A percentile compares a stretch with the other conserved stretches of the same genome.
Evolutionary conservation across 53 echinoderm and acorn worm genomes (phyloP).

Genomic region (Paracentrotus lividus): DNA sequence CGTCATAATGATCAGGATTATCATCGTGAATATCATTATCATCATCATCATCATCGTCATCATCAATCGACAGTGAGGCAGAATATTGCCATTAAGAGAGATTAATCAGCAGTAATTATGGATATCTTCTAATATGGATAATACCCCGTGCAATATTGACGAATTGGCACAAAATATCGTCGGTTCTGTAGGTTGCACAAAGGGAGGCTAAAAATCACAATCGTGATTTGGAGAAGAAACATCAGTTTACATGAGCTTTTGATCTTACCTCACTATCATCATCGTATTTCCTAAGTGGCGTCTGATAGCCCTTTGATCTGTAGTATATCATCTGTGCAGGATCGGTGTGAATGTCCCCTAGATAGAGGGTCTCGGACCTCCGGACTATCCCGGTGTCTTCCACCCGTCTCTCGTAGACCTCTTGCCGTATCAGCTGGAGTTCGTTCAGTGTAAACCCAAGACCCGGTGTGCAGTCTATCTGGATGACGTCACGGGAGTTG

Average conservation of each 20-base stretch:
- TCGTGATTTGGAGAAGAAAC: too few relatives aligned
- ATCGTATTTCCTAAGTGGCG: slow-evolving; percentile 81
- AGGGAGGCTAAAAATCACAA: too few relatives aligned
- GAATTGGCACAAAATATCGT: too few relatives aligned
- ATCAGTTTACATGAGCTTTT: not conserved
- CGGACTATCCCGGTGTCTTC: slow-evolving; percentile 64
- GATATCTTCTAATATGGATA: too few relatives aligned
- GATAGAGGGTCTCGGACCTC: slow-evolving; percentile 81
- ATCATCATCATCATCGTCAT: too few relatives aligned
- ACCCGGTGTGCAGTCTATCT: slow-evolving; percentile 80
- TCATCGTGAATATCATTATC: too few relatives aligned
- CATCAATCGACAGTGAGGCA: too few relatives aligned
- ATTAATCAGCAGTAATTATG: too few relatives aligned
- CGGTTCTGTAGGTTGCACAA: too few relatives aligned
- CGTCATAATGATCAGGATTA: too few relatives aligned
- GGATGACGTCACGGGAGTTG: slow-evolving; percentile 31
- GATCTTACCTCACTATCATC: slow-evolving; percentile 77
- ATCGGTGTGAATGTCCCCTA: slow-evolving; percentile 91
- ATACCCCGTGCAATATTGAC: too few relatives aligned
- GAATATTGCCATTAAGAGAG: too few relatives aligned
- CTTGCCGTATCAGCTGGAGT: slow-evolving; percentile 86
- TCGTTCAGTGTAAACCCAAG: slow-evolving; percentile 89
- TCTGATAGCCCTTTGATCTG: slow-evolving; percentile 84
- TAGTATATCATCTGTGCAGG: slow-evolving; percentile 65
- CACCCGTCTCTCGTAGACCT: slow-evolving; percentile 75